Evolutionary conservation across 2,113 vertebrate species (phyloP).

Genomic region (Notarius lentiginosus): DNA sequence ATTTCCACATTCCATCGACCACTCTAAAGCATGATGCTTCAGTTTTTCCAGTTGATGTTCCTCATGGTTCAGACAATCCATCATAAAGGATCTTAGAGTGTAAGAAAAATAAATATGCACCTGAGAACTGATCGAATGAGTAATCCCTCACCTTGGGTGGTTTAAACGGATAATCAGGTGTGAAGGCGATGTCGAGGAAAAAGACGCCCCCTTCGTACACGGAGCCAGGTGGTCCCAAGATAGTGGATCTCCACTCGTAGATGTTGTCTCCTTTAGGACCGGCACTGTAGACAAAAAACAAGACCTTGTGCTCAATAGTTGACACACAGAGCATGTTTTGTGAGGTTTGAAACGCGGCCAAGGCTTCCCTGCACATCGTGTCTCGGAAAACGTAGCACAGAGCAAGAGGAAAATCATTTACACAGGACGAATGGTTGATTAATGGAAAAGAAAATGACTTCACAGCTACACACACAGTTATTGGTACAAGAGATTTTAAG

Average conservation of each 20-base stretch:
- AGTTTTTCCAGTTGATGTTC: neutral
- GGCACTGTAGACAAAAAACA: constrained; percentile 78
- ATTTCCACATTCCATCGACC: neutral
- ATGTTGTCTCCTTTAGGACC: constrained; percentile 99
- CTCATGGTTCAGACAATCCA: neutral
- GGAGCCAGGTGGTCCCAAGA: constrained; percentile 95
- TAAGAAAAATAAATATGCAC: neutral
- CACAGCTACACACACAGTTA: neutral
- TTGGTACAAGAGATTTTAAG: neutral
- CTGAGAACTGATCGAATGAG: neutral
- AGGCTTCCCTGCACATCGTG: neutral
- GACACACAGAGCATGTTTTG: neutral
- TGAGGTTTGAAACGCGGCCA: neutral
- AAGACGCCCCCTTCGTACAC: constrained; percentile 99
- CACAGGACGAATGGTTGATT: neutral
- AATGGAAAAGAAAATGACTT: neutral
- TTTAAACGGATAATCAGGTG: constrained; percentile 98
- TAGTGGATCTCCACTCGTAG: constrained; percentile 99
- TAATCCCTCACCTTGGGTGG: constrained; percentile 88
- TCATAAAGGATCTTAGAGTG: too few relatives aligned
- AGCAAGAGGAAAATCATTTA: neutral
- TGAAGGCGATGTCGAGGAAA: constrained; percentile 98
- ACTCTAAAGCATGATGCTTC: neutral
- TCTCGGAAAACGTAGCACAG: neutral
- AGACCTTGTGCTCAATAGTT: constrained; percentile 7